Evolutionary conservation across 2,113 vertebrate species (phyloP).

Genomic region (Pterophyllum scalare): DNA sequence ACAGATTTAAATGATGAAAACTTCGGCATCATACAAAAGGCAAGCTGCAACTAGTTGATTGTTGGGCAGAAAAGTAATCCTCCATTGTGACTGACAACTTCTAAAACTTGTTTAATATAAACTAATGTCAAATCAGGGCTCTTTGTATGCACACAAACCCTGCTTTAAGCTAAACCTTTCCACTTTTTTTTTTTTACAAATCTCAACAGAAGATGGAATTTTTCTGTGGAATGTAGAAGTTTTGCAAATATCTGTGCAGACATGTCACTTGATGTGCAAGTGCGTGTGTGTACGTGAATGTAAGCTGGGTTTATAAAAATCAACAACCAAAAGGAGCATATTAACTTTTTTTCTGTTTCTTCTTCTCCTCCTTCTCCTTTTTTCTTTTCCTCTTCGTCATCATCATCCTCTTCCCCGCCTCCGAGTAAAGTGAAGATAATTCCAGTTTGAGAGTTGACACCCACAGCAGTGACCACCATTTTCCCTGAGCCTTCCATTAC

Average conservation of each 20-base stretch:
- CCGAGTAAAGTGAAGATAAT: conserved; percentile 98
- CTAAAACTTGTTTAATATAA: background rate
- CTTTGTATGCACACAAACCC: background rate
- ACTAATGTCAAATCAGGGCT: background rate
- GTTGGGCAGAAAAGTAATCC: background rate
- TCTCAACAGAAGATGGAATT: background rate
- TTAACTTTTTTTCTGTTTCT: conserved; percentile 96
- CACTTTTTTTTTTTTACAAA: background rate
- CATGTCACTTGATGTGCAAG: background rate
- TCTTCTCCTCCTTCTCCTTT: conserved; percentile 94
- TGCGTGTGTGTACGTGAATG: background rate
- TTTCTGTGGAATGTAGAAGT: background rate
- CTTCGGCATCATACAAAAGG: background rate
- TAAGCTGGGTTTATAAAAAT: background rate
- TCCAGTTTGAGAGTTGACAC: conserved; percentile 98
- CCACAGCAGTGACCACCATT: conserved; percentile 98
- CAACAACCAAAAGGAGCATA: background rate
- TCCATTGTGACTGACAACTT: background rate
- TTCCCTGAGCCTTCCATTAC: conserved; percentile 99
- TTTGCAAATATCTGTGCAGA: background rate
- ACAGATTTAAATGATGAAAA: background rate
- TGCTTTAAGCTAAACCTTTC: background rate
- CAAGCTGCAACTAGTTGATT: background rate
- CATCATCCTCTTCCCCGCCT: conserved; percentile 89
- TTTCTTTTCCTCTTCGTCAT: conserved; percentile 91